Evolutionary conservation across 2,797 vertebrate species (phyloP), one percentile per base, ranked within the genome.

Genomic region (Fratercula arctica): DNA sequence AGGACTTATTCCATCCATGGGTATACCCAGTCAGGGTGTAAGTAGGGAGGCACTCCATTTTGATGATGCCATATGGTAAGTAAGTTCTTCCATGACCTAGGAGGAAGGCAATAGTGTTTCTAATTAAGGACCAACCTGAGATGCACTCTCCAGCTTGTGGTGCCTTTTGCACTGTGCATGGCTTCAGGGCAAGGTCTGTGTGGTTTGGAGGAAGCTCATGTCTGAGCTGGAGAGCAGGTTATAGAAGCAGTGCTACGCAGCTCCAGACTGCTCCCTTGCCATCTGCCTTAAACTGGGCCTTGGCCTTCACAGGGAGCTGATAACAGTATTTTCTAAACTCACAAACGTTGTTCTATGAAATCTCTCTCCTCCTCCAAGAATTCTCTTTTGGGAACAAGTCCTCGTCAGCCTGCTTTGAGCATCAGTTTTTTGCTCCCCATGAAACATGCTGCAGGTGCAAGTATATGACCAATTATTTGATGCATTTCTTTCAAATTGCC

Each of bases 81-180:
- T 20, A n/a, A 46, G 13, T 13, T 41, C 15, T 60, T 68, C 29
- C 33, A n/a, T 1, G 16, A 10, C 23, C 31, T 56, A 37, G 25
- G 37, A 87, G 15, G 25, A 90, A 80, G 39, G 2, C 28, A 46
- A 20, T 2, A 50, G 56, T 20, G 7, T 31, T 89, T 77, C 16
- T 73, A 56, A 45, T 39, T 74, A 72, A 92, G 43, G 41, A 59
- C 14, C 37, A 57, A 64, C 5, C 13, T 31, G 24, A 78, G 18
- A 43, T 11, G 29, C 0, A 0, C 14, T 72, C 10, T 74, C 5
- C 16, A 86, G 20, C 29, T 48, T 87, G 43, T 2, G 1, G 13
- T 39, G 11, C 5, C 26, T 85, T 68, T 56, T 50, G 31, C 64
- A 51, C 26, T 66, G 24, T 5, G 11, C 9, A 15, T 0, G 0